Conservation (phyloP, 1,140 invertebrate genomes). For the Mizuhopecten yessoensis region DNA sequence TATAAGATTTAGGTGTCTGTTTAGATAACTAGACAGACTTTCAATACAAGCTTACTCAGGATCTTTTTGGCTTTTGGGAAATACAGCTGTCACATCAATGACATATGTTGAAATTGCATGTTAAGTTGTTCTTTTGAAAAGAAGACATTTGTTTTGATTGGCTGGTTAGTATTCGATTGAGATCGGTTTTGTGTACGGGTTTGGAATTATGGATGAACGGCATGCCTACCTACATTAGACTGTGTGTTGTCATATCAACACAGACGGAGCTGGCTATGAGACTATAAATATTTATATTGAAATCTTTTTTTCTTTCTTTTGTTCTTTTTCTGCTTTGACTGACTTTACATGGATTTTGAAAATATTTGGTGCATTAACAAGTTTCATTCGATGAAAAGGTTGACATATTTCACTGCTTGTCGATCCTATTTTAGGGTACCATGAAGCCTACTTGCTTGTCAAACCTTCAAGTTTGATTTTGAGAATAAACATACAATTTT, state of each 20-base stretch:
- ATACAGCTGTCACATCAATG: constrained; percentile 1
- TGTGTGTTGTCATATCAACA: neutral
- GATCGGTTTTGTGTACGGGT: neutral
- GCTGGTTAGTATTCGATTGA: neutral
- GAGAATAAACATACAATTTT: too few relatives aligned
- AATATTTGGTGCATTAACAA: too few relatives aligned
- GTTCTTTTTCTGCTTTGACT: too few relatives aligned
- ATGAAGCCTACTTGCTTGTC: too few relatives aligned
- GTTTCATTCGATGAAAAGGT: too few relatives aligned
- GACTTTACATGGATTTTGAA: too few relatives aligned
- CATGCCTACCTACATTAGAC: neutral
- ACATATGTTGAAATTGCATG: neutral
- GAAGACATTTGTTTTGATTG: neutral
- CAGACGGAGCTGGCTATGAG: neutral
- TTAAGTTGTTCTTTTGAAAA: constrained; percentile 16
- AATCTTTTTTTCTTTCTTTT: neutral
- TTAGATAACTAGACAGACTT: too few relatives aligned
- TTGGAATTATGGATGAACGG: neutral
- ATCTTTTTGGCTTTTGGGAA: neutral
- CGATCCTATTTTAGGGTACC: too few relatives aligned
- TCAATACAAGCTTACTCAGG: too few relatives aligned
- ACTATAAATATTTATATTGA: constrained; percentile 23
- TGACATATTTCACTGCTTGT: too few relatives aligned
- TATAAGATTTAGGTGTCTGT: too few relatives aligned
- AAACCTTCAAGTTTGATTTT: too few relatives aligned